Base-by-base conservation (phyloP, 1,140 invertebrate genomes). In the Drosophila kepulauana region DNA sequence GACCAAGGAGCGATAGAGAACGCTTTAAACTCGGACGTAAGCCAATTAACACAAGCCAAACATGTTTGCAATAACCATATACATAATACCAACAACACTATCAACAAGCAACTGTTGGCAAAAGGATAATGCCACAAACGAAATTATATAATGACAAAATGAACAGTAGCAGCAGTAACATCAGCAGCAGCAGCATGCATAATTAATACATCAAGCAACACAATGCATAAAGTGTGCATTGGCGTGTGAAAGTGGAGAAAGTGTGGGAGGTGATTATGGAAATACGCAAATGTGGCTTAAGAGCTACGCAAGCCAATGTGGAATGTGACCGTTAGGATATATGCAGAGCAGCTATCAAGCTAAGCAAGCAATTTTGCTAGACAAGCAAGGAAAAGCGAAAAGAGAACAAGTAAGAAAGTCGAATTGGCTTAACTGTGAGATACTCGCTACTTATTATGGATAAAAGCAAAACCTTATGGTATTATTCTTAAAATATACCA, bases 121-220 rank as follows among this genome's bases (percentile, higher is more conserved):
- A 46, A 13, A 58, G 70, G 69, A 79, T 84, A 87, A 87, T 82
- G 59, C 84, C 77, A 78, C 72, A 74, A 82, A 78, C 79, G 61
- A 71, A 75, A 68, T 87, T 84, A 75, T 76, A 80, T 87, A 87
- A 87, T 88, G 64, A 30, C 54, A 54, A 73, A 75, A 82, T 76
- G 64, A 79, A 67, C 67, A 38, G 25, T 30, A 51, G 10, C 30
- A 3, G 11, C 8, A 20, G 13, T 10, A 41, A 35, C 61, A 71
- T 84, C 30, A 3, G 38, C 8, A 38, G 38, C 8, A 38, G 30
- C 16, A 41, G 54, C 61, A 71, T 84, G 69, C 80, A 75, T 88
- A 75, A 84, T 80, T 75, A 88, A 88, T 72, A 7, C 41, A 73
- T 51, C 41, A 81, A 46, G 20, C 59, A 62, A 69, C 20, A 62